A percentile compares a stretch with the other conserved stretches of the same genome.
Evolutionary conservation across 2,113 vertebrate species (phyloP).

Genomic region (Echinops telfairi): DNA sequence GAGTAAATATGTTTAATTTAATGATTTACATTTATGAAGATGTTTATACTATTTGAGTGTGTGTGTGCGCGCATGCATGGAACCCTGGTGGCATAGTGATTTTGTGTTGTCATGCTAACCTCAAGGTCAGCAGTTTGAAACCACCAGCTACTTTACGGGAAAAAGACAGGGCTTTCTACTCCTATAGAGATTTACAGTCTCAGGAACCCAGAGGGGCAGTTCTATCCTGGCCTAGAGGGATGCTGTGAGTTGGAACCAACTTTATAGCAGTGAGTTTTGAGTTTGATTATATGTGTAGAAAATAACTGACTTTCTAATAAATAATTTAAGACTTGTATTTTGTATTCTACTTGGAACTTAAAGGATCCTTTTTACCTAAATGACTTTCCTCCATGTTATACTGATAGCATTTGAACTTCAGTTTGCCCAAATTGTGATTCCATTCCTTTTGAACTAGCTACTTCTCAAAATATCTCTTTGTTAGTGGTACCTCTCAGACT

Average conservation of each 20-base stretch:
- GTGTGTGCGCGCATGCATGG: background rate
- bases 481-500: background rate
- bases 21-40: slow-evolving; percentile 55
- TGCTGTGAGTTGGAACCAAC: too few relatives aligned
- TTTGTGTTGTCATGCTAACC: too few relatives aligned
- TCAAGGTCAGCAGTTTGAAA: too few relatives aligned
- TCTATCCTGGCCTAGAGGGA: too few relatives aligned
- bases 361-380: background rate
- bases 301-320: slow-evolving; percentile 21
- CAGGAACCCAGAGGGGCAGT: too few relatives aligned
- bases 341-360: background rate
- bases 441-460: slow-evolving; percentile 7
- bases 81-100: too few relatives aligned
- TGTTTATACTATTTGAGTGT: background rate
- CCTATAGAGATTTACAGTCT: too few relatives aligned
- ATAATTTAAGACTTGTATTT: slow-evolving; percentile 43
- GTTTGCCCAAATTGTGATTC: background rate
- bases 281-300: background rate
- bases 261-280: too few relatives aligned
- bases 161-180: too few relatives aligned
- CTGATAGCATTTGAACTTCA: slow-evolving; percentile 30
- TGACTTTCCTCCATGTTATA: background rate
- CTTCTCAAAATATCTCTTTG: background rate
- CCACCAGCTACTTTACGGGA: too few relatives aligned
- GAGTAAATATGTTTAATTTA: slow-evolving; percentile 84